Evolutionary conservation across 2,888 invertebrate species (phyloP).

Genomic region (Clitarchus hookeri): DNA sequence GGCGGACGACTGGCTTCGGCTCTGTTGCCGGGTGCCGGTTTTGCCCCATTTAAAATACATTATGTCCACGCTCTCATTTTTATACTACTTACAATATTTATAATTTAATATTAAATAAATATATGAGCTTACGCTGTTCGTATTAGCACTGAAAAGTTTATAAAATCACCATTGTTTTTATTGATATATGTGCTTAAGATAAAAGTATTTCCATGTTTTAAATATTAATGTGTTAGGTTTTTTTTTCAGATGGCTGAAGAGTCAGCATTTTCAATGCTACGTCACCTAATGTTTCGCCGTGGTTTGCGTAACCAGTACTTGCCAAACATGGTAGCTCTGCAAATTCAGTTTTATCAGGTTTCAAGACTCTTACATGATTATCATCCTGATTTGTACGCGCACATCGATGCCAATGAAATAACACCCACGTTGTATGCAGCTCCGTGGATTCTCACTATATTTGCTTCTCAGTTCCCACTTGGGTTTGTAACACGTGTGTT

Average conservation of each 20-base stretch:
- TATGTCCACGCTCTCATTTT: too few species aligned
- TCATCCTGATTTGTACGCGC: slow-evolving; percentile 82
- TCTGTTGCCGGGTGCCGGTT: too few species aligned
- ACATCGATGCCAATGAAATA: slow-evolving; percentile 86
- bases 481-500: slow-evolving; percentile 95
- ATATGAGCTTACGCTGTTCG: too few species aligned
- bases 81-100: too few species aligned
- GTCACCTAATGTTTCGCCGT: slow-evolving; percentile 89
- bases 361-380: slow-evolving; percentile 89
- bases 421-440: slow-evolving; percentile 94
- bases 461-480: slow-evolving; percentile 95
- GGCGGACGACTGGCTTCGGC: too few species aligned
- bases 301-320: slow-evolving; percentile 87
- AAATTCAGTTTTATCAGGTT: slow-evolving; percentile 90
- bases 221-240: slow-evolving; percentile 10
- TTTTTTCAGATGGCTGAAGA: slow-evolving; percentile 86
- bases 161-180: too few species aligned
- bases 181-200: too few species aligned
- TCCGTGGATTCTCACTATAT: slow-evolving; percentile 94
- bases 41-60: too few species aligned
- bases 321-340: slow-evolving; percentile 93
- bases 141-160: too few species aligned
- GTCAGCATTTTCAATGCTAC: slow-evolving; percentile 82
- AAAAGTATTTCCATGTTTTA: too few species aligned
- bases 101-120: too few species aligned